Base-by-base conservation (phyloP, 2,113 vertebrate genomes). In the Coptodon bakossiorum region DNA sequence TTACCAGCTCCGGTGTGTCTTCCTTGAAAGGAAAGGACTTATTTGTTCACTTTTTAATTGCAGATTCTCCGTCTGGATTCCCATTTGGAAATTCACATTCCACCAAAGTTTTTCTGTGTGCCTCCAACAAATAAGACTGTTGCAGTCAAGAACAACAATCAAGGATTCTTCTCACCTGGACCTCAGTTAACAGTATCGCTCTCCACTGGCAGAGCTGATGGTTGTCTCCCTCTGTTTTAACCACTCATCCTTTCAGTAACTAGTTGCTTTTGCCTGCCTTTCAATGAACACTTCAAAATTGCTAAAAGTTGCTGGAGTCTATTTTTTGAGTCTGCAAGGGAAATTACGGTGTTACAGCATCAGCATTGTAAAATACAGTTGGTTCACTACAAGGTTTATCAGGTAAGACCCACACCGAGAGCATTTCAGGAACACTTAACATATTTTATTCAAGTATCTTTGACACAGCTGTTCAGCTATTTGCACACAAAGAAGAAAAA, bases 291-390 rank as follows among this genome's bases (percentile, higher is more conserved):
- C 11, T 27, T 27, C 0, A 57, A 27, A 27, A 27, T 6, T 27
- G 22, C 12, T 57, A 57, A 57, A 27, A 27, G 54, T 57, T 29
- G 24, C 54, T 57, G 54, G 54, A 27, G 54, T 27, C 54, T 57
- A 0, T 54, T 57, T 57, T 40, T 57, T 14, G 22, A 57, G 6
- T 56, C 54, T 13, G 22, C 22, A 56, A 56, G 54, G 54, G 54
- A 56, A 0, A 56, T 56, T 56, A 56, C 52, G 0, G 19, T 22
- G 52, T 53, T 22, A 53, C 19, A 0, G 52, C 52, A 53, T 53
- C 19, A 53, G 9, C 52, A 1, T 2, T 53, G 52, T 53, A 53
- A 53, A 53, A 53, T 6, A 53, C 52, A 53, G 52, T 53, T 53
- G 19, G 19, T 56, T 56, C 54, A 14, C 24, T 56, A 56, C 22